Conservation (phyloP, 2,797 vertebrate genomes). For the Enteromius unitaeniatus region DNA sequence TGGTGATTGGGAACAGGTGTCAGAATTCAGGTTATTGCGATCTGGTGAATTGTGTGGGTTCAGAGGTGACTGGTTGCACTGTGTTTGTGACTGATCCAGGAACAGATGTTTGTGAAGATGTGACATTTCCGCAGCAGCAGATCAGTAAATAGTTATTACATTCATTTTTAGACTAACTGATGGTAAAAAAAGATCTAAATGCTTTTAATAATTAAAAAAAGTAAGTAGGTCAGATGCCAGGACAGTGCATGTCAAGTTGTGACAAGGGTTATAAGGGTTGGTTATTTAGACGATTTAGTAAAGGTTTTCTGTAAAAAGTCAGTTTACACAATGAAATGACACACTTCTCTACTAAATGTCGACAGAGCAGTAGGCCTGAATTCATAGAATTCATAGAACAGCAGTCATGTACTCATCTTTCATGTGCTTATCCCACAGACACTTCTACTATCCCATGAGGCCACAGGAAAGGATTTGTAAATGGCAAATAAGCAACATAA, state of each 20-base stretch:
- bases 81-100: too few relatives aligned
- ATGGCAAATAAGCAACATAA: not conserved
- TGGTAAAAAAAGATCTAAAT: not conserved
- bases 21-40: too few relatives aligned
- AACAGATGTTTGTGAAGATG: too few relatives aligned
- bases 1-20: too few relatives aligned
- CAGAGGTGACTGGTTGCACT: too few relatives aligned
- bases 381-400: not conserved
- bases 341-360: not conserved
- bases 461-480: not conserved
- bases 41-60: too few relatives aligned
- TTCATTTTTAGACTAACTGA: not conserved
- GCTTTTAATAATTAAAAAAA: not conserved
- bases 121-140: not conserved
- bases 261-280: not conserved
- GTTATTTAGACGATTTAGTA: not conserved
- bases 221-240: not conserved
- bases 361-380: not conserved
- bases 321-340: not conserved
- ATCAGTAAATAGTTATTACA: not conserved
- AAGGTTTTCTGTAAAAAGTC: not conserved
- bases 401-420: not conserved
- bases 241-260: not conserved
- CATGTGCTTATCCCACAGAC: not conserved
- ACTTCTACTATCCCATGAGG: not conserved